Percentiles rank a stretch among this genome's conserved stretches.
Evolutionary conservation across 2,113 vertebrate species (phyloP).

Genomic region (Dipodomys spectabilis): DNA sequence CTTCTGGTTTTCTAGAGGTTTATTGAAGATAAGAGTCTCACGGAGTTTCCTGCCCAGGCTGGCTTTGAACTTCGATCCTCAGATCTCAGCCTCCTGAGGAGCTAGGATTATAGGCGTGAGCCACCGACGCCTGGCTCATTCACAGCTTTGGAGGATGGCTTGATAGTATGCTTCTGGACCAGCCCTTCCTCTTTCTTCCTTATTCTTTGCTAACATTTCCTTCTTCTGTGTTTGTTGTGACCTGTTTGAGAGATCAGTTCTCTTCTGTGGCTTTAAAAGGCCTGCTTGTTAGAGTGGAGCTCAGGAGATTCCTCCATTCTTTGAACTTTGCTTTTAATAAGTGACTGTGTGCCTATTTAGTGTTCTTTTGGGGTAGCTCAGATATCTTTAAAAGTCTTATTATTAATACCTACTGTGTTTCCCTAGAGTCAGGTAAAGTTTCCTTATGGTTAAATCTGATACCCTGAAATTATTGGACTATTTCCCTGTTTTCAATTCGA

Average conservation of each 20-base stretch:
- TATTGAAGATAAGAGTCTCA: too few relatives aligned
- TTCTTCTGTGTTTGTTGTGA: neutral
- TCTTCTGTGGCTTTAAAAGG: constrained; percentile 29
- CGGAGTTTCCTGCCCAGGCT: too few relatives aligned
- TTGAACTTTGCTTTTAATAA: constrained; percentile 54
- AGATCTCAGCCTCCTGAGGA: too few relatives aligned
- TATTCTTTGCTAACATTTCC: neutral
- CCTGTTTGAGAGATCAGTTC: neutral
- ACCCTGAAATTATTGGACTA: constrained; percentile 34
- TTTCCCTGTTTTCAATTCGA: constrained; percentile 49
- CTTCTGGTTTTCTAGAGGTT: too few relatives aligned
- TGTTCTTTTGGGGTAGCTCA: neutral
- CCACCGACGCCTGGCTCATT: too few relatives aligned
- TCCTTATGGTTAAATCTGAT: constrained; percentile 58
- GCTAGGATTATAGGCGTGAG: too few relatives aligned
- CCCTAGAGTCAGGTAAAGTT: constrained; percentile 28
- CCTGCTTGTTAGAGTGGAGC: neutral
- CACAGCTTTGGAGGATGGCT: neutral
- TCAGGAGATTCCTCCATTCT: constrained; percentile 21
- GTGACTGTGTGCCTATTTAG: constrained; percentile 31
- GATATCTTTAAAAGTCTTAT: constrained; percentile 47
- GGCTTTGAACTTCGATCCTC: too few relatives aligned
- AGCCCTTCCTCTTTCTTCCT: neutral
- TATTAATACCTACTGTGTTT: constrained; percentile 55
- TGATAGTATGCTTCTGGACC: neutral